phyloP scores from a whole-genome alignment of 2,113 vertebrate genomes.

The Eublepharis macularius region DNA sequence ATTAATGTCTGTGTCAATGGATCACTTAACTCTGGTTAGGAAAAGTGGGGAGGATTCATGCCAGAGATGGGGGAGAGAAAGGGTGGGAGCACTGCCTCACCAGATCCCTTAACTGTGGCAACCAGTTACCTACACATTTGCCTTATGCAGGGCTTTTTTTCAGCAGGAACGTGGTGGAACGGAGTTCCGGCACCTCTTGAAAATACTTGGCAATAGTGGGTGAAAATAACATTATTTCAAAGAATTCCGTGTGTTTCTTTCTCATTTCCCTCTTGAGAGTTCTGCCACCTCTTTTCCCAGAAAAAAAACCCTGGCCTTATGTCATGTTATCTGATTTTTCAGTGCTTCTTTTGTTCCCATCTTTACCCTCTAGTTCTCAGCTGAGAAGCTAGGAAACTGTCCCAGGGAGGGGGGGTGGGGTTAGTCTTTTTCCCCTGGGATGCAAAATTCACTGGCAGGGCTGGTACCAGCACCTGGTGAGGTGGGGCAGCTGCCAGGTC shows the following conservation, averaged over 20 bases:
- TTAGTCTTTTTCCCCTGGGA: not conserved
- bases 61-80: not conserved
- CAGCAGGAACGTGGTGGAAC: too few species aligned
- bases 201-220: too few species aligned
- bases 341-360: not conserved
- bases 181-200: too few species aligned
- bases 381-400: not conserved
- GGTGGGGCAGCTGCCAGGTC: too few species aligned
- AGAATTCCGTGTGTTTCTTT: too few species aligned
- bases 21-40: not conserved
- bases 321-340: not conserved
- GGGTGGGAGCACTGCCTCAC: not conserved
- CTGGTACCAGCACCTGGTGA: too few species aligned
- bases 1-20: not conserved
- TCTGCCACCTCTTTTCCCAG: too few species aligned
- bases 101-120: not conserved
- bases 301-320: too few species aligned
- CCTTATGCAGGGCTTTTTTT: too few species aligned
- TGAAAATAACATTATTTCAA: too few species aligned
- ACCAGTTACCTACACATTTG: not conserved
- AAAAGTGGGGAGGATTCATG: not conserved
- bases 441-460: not conserved
- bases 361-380: not conserved
- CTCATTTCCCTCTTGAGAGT: too few species aligned
- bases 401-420: not conserved